Evolutionary conservation across 2,888 invertebrate species (phyloP), one percentile per base, ranked within the genome.

Genomic region (Spisula solida): DNA sequence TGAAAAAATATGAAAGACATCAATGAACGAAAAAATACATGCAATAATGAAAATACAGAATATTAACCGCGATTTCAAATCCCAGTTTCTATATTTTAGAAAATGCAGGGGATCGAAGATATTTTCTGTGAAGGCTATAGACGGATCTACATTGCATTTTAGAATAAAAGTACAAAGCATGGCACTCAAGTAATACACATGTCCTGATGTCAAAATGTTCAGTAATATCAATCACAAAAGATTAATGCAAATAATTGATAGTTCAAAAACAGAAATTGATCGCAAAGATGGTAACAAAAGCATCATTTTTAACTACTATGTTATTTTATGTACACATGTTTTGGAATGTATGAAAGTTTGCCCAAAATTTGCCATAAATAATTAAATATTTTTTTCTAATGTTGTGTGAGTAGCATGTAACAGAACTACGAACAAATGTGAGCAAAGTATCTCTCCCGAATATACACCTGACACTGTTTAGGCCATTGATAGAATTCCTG

Each of bases 1-100:
- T 83, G 75, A 83, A 70, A 75, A 60, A 83, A 31, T 18, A 83
- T 83, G 83, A 83, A 83, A 83, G 83, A 83, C 83, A 34, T 75
- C 16, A 31, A 75, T 75, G 34, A 75, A 75, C 29, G 75, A 75
- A 75, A 31, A 25, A 31, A 18, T 75, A 75, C 75, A 75, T 75
- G 34, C 18, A 16, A 18, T 31, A 75, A 75, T 34, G 34, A 34
- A 75, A 75, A 75, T 34, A 75, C 16, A 75, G 18, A 34, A 31
- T 75, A 34, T n/a, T n/a, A n/a, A n/a, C 75, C 31, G 8, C 31
- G 75, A 18, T 75, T 31, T 18, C 34, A 5, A 2, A 14, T 75
- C 60, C 60, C 25, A 66, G 25, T 51, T 66, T 25, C 41, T 41
- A 41, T 2, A 5, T 0, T 66, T 66, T n/a, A 25, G 60, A 66